These are phyloP conservation scores for Uromys caudimaculatus DNA, from an alignment of 2,797 vertebrate species.

Conservation along the genomic window DNA sequence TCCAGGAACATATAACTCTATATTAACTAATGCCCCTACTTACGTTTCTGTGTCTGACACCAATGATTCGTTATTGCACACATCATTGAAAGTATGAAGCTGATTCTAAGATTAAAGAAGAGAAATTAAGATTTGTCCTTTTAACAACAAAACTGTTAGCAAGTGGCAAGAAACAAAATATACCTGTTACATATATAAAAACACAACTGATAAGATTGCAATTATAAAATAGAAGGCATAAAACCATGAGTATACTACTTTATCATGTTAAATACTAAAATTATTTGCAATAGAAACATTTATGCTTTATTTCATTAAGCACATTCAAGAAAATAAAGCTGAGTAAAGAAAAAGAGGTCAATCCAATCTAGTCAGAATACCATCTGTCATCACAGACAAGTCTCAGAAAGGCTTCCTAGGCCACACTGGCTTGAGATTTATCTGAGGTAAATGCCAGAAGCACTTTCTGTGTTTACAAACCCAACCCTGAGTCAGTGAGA, in stretches of 20 bases:
- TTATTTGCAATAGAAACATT: slow-evolving; percentile 23
- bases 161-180: slow-evolving; percentile 52
- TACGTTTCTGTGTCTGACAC: slow-evolving; percentile 99
- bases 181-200: background rate
- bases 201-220: slow-evolving; percentile 39
- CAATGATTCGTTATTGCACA: slow-evolving; percentile 99
- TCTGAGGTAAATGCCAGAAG: background rate
- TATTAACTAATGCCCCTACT: slow-evolving; percentile 87
- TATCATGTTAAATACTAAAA: slow-evolving; percentile 40
- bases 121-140: slow-evolving; percentile 66
- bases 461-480: slow-evolving; percentile 22
- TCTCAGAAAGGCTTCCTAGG: background rate
- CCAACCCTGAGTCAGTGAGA: background rate
- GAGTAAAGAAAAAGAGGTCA: slow-evolving; percentile 26
- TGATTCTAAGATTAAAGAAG: slow-evolving; percentile 93
- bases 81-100: slow-evolving; percentile 99
- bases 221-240: slow-evolving; percentile 30
- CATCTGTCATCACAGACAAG: background rate
- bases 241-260: slow-evolving; percentile 28
- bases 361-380: slow-evolving; percentile 3
- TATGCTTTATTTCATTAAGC: slow-evolving; percentile 16
- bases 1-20: background rate
- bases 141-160: background rate
- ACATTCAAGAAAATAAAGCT: slow-evolving; percentile 41
- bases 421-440: background rate